phyloP scores from a whole-genome alignment of 2,888 invertebrate species.

The Corbicula japonica region DNA sequence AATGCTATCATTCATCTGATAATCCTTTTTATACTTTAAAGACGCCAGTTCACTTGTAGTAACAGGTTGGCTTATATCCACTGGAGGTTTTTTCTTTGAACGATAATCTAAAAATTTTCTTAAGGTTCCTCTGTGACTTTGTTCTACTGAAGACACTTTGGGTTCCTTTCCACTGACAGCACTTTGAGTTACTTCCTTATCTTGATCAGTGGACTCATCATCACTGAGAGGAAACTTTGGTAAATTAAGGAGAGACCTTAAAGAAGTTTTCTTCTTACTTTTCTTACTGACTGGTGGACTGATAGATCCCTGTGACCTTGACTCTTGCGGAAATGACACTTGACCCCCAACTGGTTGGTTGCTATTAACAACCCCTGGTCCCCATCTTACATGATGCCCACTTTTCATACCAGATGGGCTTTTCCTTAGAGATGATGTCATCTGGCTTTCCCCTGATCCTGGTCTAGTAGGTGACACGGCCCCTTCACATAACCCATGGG shows the following conservation, averaged over 20 bases:
- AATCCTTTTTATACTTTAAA: conserved; percentile 39
- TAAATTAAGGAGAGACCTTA: conserved; percentile 59
- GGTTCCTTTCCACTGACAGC: conserved; percentile 20
- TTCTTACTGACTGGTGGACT: conserved; percentile 43
- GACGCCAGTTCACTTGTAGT: conserved; percentile 37
- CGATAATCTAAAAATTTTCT: conserved; percentile 37
- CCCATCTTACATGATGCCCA: conserved; percentile 65
- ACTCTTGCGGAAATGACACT: conserved; percentile 3
- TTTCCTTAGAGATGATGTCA: conserved; percentile 62
- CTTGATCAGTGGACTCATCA: conserved; percentile 53
- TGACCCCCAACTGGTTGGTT: conserved; percentile 7
- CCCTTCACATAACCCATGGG: conserved; percentile 63
- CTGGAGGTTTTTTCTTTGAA: conserved; percentile 1
- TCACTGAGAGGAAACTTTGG: conserved; percentile 62
- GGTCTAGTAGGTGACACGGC: conserved; percentile 46
- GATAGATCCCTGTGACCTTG: neutral
- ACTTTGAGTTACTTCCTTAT: conserved; percentile 22
- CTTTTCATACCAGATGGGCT: conserved; percentile 57
- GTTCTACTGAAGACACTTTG: conserved; percentile 9
- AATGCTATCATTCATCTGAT: conserved; percentile 6
- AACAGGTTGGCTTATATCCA: conserved; percentile 16
- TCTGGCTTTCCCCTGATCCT: conserved; percentile 52
- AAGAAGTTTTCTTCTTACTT: conserved; percentile 59
- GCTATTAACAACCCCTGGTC: conserved; percentile 56
- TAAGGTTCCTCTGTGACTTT: conserved; percentile 18